Base-by-base conservation (phyloP, 2,888 invertebrate genomes). In the Hyles lineata region DNA sequence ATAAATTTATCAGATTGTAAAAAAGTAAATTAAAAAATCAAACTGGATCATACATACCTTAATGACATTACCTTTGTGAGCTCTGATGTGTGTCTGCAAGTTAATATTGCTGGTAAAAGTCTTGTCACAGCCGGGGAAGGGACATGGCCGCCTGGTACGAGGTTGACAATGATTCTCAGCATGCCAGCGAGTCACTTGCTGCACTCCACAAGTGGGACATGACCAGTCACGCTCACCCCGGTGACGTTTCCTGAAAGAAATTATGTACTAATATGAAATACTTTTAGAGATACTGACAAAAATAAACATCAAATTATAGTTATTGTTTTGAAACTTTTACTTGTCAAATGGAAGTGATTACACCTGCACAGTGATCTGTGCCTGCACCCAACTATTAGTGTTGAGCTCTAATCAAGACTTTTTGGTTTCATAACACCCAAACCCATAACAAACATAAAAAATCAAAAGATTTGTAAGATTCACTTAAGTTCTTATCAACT, bases 41-140 rank as follows among this genome's bases (percentile, higher is more conserved):
- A 17, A 62, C 23, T 43, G 35, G 32, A 61, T 11, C 15, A 43
- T 43, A 43, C 43, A 43, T 43, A 43, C 43, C 43, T 43, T 6
- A 70, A 29, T 19, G 35, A 55, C 23, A 79, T 71, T 19, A 90
- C 92, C 92, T 43, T 74, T 89, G 29, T 92, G 92, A 11, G 73
- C 79, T 55, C 89, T 75, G 1, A 90, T 74, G 71, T 92, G 92
- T 0, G 84, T 89, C 19, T 76, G 78, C 2, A 92, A 85, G 75
- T 91, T 92, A 61, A 87, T 85, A 72, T 74, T 80, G 35, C 86
- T 87, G 23, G 91, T 90, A 81, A 89, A 92, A 2, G 85, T 77
- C 75, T 86, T 87, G 60, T 69, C 76, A 70, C 91, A 92, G 71
- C 83, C 86, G 0, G 83, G 77, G 73, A 74, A 74, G 2, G 88